Conservation (phyloP, 2,113 vertebrate species). For the Motacilla alba region DNA sequence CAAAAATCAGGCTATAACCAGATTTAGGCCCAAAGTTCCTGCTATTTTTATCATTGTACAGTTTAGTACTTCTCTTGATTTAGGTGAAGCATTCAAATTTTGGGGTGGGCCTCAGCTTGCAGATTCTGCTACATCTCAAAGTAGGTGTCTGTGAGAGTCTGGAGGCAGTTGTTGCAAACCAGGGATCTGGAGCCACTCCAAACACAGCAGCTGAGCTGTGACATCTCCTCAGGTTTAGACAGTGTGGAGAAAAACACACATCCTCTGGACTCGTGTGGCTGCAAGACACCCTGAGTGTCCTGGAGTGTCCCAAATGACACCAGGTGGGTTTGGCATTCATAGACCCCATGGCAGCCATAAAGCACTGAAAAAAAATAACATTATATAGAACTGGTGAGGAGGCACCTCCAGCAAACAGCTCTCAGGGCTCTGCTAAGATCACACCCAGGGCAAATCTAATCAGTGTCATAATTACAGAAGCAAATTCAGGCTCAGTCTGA, state of each 20-base stretch:
- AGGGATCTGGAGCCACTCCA: not conserved
- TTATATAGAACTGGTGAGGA: not conserved
- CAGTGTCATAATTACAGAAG: not conserved
- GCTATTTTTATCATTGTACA: not conserved
- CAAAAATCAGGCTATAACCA: not conserved
- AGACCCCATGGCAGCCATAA: not conserved
- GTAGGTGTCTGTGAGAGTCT: not conserved
- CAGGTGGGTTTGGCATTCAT: too few relatives aligned
- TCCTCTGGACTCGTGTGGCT: rapidly evolving
- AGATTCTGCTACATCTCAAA: not conserved
- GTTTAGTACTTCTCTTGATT: not conserved
- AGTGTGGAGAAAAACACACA: rapidly evolving
- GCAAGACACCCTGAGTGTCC: not conserved
- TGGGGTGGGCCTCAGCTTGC: not conserved
- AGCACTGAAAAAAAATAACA: not conserved
- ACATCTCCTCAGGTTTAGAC: not conserved
- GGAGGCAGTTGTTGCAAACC: not conserved
- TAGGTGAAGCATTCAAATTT: not conserved
- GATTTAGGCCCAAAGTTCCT: not conserved
- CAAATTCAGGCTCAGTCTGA: not conserved
- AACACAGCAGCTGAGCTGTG: not conserved
- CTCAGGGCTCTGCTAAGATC: not conserved
- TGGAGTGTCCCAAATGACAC: not conserved
- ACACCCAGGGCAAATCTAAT: not conserved
- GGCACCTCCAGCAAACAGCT: not conserved